Base-by-base conservation (phyloP, 2,888 invertebrate genomes). In the Polydrusus pterygomalis region DNA sequence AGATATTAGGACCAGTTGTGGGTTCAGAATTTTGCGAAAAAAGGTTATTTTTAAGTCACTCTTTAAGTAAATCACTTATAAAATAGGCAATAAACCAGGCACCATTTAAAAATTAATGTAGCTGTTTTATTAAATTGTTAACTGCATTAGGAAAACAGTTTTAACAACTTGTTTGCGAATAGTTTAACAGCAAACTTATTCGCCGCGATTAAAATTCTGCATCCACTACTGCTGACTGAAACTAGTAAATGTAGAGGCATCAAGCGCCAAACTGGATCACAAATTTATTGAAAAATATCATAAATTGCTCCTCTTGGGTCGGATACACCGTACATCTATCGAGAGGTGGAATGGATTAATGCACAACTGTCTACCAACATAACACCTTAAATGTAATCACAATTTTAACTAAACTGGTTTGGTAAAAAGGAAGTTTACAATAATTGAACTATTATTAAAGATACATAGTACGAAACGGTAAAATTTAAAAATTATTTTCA, bases 301-400 rank as follows among this genome's bases (percentile, higher is more conserved):
- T 60, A 73, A 73, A 73, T 72, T 73, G 51, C 62, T 70, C 62
- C 38, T 79, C 74, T 79, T 75, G 75, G 70, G n/a, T n/a, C n/a
- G n/a, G 80, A 82, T 81, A 83, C 83, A 83, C 82, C 83, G 70
- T 80, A 83, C 77, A 76, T 80, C 80, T 80, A 82, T 25, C n/a
- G 30, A 30, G 74, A 62, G 80, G 79, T 82, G 83, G 82, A 83
- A 83, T 82, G 82, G 56, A 69, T 58, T 54, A 65, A 54, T 54
- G 30, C 17, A 38, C 25, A 54, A 80, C 77, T 77, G 75, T 75
- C 49, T 71, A 64, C 63, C 60, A 62, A 63, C 17, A 63, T 70
- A 18, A 49, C 43, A 20, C 17, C 34, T 34, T 34, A 34, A 30
- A 34, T 7, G 34, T 34, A 34, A 34, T 34, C 34, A 34, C 34